These are phyloP conservation scores for Pegea sp. DNA, from an alignment of 23 tunicate genomes.

Conservation along the genomic window DNA sequence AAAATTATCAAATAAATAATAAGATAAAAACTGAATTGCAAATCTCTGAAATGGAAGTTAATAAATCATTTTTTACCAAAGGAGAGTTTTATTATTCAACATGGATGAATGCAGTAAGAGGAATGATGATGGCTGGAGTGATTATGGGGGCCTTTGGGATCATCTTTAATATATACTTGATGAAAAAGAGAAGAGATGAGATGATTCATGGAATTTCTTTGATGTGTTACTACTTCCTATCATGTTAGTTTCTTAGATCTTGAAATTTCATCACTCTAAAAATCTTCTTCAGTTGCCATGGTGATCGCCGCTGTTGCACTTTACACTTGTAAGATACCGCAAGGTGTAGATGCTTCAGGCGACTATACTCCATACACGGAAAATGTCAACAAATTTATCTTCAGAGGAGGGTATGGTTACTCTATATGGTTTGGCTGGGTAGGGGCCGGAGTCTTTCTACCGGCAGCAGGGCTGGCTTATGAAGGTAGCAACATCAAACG, in stretches of 20 bases:
- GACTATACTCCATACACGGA: conserved; percentile 7
- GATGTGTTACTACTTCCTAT: conserved; percentile 35
- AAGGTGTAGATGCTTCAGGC: conserved; percentile 11
- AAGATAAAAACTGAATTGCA: too few relatives aligned
- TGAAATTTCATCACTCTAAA: too few relatives aligned
- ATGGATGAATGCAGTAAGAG: conserved; percentile 58
- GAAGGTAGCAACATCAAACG: conserved; percentile 45
- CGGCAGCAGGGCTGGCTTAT: conserved; percentile 48
- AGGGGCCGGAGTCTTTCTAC: conserved; percentile 44
- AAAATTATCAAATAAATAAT: too few relatives aligned
- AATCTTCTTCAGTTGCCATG: conserved; percentile 15
- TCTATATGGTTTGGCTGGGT: conserved; percentile 80
- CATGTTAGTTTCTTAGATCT: conserved; percentile 72
- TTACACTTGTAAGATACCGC: conserved; percentile 27
- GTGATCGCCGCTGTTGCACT: conserved; percentile 22
- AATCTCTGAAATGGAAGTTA: too few relatives aligned
- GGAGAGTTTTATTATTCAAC: conserved; percentile 50
- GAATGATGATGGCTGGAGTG: conserved; percentile 60
- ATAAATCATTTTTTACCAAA: too few relatives aligned
- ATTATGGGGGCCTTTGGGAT: conserved; percentile 39
- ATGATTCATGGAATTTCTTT: conserved; percentile 12
- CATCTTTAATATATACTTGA: conserved; percentile 12
- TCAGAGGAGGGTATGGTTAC: conserved; percentile 51
- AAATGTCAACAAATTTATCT: conserved; percentile 20
- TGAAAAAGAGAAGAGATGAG: conserved; percentile 4